A percentile compares a stretch with the other conserved stretches of the same genome.
Conservation (phyloP, 2,113 vertebrate species). For the Hymenochirus boettgeri region DNA sequence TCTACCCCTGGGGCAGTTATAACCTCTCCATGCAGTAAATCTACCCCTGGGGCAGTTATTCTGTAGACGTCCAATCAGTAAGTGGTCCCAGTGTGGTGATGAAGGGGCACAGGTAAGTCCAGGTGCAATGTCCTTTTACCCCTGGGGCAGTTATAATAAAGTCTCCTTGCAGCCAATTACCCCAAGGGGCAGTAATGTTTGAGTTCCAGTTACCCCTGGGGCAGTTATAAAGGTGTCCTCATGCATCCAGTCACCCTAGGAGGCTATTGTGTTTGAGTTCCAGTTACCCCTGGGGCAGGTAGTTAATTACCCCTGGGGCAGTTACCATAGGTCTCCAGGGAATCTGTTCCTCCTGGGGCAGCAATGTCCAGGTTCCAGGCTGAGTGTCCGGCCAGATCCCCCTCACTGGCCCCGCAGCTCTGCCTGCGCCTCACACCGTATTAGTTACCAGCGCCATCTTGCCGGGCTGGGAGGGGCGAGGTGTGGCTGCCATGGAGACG, state of each 20-base stretch:
- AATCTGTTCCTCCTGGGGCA: background rate
- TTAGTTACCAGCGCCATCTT: slow-evolving; percentile 26
- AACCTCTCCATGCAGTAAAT: background rate
- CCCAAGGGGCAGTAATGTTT: background rate
- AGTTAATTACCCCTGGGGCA: background rate
- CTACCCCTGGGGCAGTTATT: no score
- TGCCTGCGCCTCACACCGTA: slow-evolving; percentile 10
- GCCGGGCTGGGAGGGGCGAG: slow-evolving; percentile 21
- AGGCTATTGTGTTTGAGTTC: no score
- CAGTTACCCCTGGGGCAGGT: background rate
- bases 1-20: background rate
- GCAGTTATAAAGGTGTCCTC: background rate
- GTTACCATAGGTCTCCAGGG: background rate
- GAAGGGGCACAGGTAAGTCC: background rate
- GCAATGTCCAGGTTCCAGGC: background rate
- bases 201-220: background rate
- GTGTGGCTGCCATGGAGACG: slow-evolving; percentile 35
- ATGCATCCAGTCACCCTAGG: no score
- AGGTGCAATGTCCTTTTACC: background rate
- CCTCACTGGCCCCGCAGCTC: slow-evolving; percentile 8
- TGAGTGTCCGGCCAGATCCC: background rate
- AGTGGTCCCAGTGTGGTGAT: background rate
- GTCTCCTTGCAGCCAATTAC: background rate
- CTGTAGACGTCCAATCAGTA: background rate
- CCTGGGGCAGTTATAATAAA: background rate